These are phyloP conservation scores for Cheilosia variabilis DNA, from an alignment of 2,888 invertebrate genomes.

Conservation along the genomic window DNA sequence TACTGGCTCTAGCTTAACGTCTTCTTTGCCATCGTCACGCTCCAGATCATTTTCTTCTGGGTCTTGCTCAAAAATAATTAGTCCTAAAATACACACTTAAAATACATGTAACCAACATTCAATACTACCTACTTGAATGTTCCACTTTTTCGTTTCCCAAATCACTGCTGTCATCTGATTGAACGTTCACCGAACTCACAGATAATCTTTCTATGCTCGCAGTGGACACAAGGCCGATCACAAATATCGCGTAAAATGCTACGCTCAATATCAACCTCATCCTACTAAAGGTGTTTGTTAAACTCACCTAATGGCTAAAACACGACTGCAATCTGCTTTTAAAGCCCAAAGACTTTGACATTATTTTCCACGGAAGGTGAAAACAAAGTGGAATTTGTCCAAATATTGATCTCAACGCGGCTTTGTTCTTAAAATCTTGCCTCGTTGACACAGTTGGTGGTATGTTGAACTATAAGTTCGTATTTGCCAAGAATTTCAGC, in stretches of 20 bases:
- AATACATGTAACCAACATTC: background rate
- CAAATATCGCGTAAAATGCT: constrained; percentile 21
- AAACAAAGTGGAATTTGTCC: constrained; percentile 14
- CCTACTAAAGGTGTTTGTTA: constrained; percentile 52
- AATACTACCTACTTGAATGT: background rate
- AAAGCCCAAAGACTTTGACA: constrained; percentile 18
- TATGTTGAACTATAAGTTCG: background rate
- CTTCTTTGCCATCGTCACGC: background rate
- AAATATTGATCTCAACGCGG: constrained; percentile 39
- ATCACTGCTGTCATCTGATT: background rate
- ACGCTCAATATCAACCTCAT: constrained; percentile 48
- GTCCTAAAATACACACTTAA: background rate
- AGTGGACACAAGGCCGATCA: constrained; percentile 26
- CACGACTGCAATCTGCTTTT: constrained; percentile 44
- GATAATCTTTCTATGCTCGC: constrained; percentile 12
- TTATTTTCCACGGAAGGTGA: background rate
- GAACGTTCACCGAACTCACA: background rate
- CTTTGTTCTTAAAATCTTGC: background rate
- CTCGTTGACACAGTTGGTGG: constrained; percentile 23
- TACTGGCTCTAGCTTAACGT: background rate
- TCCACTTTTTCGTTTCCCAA: background rate
- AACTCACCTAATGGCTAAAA: constrained; percentile 37
- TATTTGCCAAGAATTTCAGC: background rate
- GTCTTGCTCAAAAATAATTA: too few relatives aligned
- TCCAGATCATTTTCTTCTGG: constrained; percentile 10